Conservation (phyloP, 2,888 invertebrate genomes). For the Diadegma fenestrale region DNA sequence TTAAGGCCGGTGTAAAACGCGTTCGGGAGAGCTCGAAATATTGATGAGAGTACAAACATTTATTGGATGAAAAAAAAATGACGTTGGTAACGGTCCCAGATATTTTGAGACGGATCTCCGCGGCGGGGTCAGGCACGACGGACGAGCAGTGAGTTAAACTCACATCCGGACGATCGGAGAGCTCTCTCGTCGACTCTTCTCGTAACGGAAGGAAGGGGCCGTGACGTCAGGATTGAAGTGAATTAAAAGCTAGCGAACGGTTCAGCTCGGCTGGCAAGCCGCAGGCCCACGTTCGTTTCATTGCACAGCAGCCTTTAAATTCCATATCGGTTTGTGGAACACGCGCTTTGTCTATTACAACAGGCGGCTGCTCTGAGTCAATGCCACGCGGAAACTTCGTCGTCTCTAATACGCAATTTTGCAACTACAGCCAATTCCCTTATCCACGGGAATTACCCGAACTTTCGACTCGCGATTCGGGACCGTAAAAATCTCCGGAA, state of each 20-base stretch:
- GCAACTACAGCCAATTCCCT: not conserved
- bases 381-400: conserved; percentile 64
- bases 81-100: conserved; percentile 2
- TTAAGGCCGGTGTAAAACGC: not conserved
- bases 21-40: not conserved
- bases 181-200: conserved; percentile 35
- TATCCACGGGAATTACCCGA: not conserved
- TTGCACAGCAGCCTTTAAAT: conserved; percentile 2
- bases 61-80: not conserved
- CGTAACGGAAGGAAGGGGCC: conserved; percentile 83
- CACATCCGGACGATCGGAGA: conserved; percentile 81
- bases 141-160: conserved; percentile 48
- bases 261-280: not conserved
- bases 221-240: conserved; percentile 83
- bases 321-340: conserved; percentile 39
- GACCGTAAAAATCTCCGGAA: not conserved
- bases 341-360: conserved; percentile 51
- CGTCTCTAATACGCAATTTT: not conserved
- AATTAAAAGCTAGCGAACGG: conserved; percentile 78
- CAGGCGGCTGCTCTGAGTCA: conserved; percentile 67
- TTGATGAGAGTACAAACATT: not conserved
- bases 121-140: conserved; percentile 23
- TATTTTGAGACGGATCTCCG: conserved; percentile 22
- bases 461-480: not conserved
- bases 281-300: conserved; percentile 1